Conservation (phyloP, 2,888 invertebrate genomes). For the Allygus modestus region DNA sequence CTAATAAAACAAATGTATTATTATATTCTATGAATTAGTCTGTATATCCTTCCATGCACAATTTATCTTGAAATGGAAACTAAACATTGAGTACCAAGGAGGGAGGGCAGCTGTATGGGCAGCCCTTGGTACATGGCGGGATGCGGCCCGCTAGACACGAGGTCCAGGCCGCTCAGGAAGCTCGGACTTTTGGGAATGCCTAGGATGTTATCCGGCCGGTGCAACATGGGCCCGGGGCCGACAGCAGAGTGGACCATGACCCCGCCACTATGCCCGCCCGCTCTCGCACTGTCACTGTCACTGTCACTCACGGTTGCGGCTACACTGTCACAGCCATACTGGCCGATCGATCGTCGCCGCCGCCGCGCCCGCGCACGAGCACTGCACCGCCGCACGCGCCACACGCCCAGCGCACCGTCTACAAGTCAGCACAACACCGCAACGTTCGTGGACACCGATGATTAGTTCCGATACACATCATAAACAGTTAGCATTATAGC, state of each 20-base stretch:
- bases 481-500: background rate
- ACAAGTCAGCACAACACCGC: background rate
- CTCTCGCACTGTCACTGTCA: constrained; percentile 74
- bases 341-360: constrained; percentile 71
- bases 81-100: too few species aligned
- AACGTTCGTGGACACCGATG: background rate
- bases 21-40: too few species aligned
- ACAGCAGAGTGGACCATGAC: constrained; percentile 72
- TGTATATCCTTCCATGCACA: too few species aligned
- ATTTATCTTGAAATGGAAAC: too few species aligned
- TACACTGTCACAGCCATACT: constrained; percentile 74
- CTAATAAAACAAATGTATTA: too few species aligned
- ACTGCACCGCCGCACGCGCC: constrained; percentile 49
- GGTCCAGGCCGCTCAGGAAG: constrained; percentile 91
- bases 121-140: constrained; percentile 65
- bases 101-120: constrained; percentile 68
- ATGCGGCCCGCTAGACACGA: constrained; percentile 79
- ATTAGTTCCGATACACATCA: too few species aligned
- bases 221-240: constrained; percentile 75
- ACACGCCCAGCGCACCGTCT: constrained; percentile 38
- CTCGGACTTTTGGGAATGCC: constrained; percentile 93
- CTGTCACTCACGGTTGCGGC: constrained; percentile 73
- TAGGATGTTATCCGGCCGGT: constrained; percentile 77
- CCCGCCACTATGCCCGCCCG: constrained; percentile 64
- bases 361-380: constrained; percentile 72